These are phyloP conservation scores for Trissonchulus sp. DNA, from an alignment of 2,888 invertebrate genomes.

Conservation along the genomic window DNA sequence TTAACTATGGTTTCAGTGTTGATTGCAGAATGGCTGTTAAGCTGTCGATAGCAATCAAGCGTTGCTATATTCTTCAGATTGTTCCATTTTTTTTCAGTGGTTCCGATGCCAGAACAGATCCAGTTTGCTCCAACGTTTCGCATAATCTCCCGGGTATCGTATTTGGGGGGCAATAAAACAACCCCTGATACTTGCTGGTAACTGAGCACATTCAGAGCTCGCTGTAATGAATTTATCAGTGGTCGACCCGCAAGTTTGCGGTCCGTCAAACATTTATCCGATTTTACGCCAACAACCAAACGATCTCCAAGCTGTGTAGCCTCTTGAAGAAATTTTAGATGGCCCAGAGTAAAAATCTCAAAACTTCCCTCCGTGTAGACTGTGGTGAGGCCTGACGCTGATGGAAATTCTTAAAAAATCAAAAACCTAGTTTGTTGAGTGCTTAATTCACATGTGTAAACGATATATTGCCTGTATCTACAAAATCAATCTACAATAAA, in stretches of 20 bases:
- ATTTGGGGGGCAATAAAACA: slow-evolving; percentile 1
- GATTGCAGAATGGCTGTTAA: background rate
- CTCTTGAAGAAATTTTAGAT: background rate
- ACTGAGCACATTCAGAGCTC: slow-evolving; percentile 14
- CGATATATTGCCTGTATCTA: too few relatives aligned
- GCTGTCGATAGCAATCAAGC: background rate
- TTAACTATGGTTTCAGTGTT: background rate
- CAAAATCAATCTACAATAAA: too few relatives aligned
- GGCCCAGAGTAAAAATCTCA: background rate
- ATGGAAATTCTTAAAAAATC: too few relatives aligned
- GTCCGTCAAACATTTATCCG: background rate
- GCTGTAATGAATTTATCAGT: background rate
- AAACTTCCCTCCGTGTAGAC: background rate
- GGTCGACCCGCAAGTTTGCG: background rate
- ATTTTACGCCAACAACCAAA: background rate
- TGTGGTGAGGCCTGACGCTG: too few relatives aligned
- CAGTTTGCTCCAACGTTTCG: background rate
- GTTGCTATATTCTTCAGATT: background rate
- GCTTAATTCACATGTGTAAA: too few relatives aligned
- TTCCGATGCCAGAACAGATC: too few relatives aligned
- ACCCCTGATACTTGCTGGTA: background rate
- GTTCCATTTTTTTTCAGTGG: background rate
- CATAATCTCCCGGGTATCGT: background rate
- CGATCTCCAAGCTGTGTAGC: background rate
- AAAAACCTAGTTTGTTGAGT: too few relatives aligned